Conservation (phyloP, 2,888 invertebrate species). For the Parnassius orleans region DNA sequence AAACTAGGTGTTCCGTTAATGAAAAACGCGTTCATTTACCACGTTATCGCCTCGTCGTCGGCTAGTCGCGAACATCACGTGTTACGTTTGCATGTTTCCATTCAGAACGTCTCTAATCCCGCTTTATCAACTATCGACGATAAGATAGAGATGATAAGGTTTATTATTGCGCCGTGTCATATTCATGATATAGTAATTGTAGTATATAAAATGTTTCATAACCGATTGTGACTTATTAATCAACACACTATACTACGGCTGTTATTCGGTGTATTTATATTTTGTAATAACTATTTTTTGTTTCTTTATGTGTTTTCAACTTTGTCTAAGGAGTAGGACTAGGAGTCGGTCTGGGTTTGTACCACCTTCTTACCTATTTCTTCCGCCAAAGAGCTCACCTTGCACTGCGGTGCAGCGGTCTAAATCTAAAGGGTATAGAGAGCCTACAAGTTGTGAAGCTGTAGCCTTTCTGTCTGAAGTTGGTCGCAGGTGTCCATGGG, state of each 20-base stretch:
- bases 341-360: no score
- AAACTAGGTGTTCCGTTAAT: conserved; percentile 73
- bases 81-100: conserved; percentile 51
- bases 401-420: no score
- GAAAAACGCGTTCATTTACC: conserved; percentile 69
- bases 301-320: no score
- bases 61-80: conserved; percentile 49
- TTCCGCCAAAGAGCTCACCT: no score
- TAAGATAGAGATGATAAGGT: conserved; percentile 34
- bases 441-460: no score
- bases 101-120: conserved; percentile 45
- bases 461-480: no score
- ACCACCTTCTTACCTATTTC: no score
- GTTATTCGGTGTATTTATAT: conserved; percentile 4
- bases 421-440: no score
- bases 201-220: conserved; percentile 20
- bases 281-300: no score
- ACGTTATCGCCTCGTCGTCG: conserved; percentile 49
- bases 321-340: no score
- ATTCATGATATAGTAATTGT: conserved; percentile 21
- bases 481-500: no score
- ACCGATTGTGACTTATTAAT: conserved; percentile 12
- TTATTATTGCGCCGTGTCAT: conserved; percentile 23
- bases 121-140: conserved; percentile 32
- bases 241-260: conserved; percentile 5